Evolutionary conservation across 2,113 vertebrate species (phyloP).

Genomic region (Junco hyemalis): DNA sequence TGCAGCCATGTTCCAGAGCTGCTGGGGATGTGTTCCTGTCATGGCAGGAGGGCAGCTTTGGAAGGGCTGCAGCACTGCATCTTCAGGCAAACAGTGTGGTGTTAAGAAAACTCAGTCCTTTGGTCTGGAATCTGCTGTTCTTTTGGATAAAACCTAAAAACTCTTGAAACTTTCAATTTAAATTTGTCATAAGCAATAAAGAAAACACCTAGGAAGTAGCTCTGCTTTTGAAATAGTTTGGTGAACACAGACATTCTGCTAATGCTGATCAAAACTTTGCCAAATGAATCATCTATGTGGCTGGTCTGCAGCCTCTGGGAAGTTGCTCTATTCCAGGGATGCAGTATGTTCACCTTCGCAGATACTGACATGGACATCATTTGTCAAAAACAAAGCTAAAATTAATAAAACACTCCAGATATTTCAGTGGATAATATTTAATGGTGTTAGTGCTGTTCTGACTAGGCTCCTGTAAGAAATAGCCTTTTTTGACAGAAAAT

Average conservation of each 20-base stretch:
- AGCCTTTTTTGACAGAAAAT: background rate
- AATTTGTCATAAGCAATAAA: background rate
- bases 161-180: background rate
- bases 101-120: background rate
- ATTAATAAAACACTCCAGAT: background rate
- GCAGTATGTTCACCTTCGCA: background rate
- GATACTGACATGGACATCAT: background rate
- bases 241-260: background rate
- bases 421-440: background rate
- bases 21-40: background rate
- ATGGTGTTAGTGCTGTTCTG: background rate
- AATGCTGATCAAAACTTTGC: background rate
- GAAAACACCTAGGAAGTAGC: background rate
- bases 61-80: background rate
- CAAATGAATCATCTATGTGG: accelerated
- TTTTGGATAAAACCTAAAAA: background rate
- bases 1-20: background rate
- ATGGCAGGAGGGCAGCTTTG: background rate
- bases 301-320: background rate
- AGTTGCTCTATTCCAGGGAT: background rate
- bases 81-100: background rate
- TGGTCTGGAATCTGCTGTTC: background rate
- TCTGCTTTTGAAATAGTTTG: background rate
- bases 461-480: background rate
- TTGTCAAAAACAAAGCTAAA: background rate